Base-by-base conservation (phyloP, 2,113 vertebrate species). In the Tringa solitaria region DNA sequence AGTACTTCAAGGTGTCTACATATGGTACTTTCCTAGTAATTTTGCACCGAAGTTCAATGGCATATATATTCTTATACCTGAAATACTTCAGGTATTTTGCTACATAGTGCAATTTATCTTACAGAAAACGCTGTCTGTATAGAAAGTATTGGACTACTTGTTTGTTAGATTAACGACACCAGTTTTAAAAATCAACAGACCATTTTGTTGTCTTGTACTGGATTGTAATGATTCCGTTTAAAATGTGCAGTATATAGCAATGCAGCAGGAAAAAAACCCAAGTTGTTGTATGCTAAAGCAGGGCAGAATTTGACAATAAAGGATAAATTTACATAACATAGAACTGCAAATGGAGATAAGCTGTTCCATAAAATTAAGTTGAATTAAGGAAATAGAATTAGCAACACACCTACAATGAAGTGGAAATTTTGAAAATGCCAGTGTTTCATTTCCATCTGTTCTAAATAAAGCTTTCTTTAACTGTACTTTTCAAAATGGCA, bases 361-460 rank as follows among this genome's bases (percentile, higher is more conserved):
- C 37, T 69, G 27, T 87, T 96, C 28, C 54, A 63, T 59, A 83
- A 95, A 95, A 91, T 80, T 74, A 91, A 76, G 78, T 50, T 4
- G 9, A 91, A 93, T 85, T 91, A 90, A 85, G 37, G 41, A 90
- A 93, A 75, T 26, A 84, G 65, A 95, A 84, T 96, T 93, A 93
- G 30, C 89, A 84, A 89, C 53, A 56, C 33, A 84, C 35, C 53
- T 91, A 84, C 84, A 87, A 75, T 48, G 80, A 56, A 68, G 24
- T 33, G 69, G 37, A 82, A 87, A 59, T 84, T 89, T 89, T 78
- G 30, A 83, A 95, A 92, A 56, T 53, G 50, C 45, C 35, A 45
- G 32, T 80, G 54, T 86, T 92, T 95, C 33, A 70, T 95, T 92
- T 93, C 46, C 22, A 70, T 63, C 43, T 93, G 59, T 69, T 92